Evolutionary conservation across 92 coral and sea anemone genomes (phyloP), one percentile per base, ranked within the genome.

Genomic region (Actinernus sp.): DNA sequence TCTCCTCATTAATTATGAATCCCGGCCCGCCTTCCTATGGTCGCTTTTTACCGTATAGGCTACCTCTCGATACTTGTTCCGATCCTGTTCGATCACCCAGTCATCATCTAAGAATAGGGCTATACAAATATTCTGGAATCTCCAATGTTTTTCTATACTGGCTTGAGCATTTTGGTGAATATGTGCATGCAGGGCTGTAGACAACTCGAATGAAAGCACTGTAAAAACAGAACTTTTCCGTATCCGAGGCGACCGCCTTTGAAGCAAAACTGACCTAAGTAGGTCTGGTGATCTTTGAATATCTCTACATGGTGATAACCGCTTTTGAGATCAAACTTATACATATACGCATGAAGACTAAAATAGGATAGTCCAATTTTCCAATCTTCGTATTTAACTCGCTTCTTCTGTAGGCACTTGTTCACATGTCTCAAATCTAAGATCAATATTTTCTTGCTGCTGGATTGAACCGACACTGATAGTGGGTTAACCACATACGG

Each of bases 41-140:
- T 73, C 81, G 16, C 11, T 6, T 50, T 34, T 44, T 0, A 79
- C 73, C 20, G 4, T n/a, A 17, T 14, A 16, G 32, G 68, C 50
- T 22, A 61, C 8, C 28, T 37, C 30, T 5, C 52, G 46, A 26
- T 34, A 21, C 4, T 19, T 41, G 10, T 18, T 32, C 6, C 5
- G 26, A 43, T 45, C 21, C 48, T 4, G 22, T 10, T 61, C 50
- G 26, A 31, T 61, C 30, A 13, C 30, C 68, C 52, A 39, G 28
- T 73, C 73, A 27, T 76, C 83, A 25, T 82, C 83, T 2, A 65
- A 37, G 55, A 57, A 82, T 19, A 75, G 16, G 24, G 78, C 89
- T 32, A 67, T 33, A 17, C 56, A 36, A 1, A 74, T 50, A 37
- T 67, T 61, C 32, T 65, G 82, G 38, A 41, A 51, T 19, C 76